Evolutionary conservation across 1,140 invertebrate species (phyloP), one percentile per base, ranked within the genome.

Genomic region (Drosophila saltans): DNA sequence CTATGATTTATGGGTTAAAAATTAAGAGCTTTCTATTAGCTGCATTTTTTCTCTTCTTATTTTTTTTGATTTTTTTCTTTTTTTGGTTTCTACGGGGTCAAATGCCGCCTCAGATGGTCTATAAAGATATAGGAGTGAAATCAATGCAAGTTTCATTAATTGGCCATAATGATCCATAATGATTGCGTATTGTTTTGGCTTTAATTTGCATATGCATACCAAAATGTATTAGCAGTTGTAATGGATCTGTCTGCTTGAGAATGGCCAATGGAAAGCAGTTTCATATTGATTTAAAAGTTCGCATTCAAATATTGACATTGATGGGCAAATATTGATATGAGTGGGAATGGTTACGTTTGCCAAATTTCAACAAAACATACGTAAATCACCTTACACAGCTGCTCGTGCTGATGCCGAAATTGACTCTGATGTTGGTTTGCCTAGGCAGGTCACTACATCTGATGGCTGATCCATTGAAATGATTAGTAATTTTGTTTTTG

Each of bases 241-340:
- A 52, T 10, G 8, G 39, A 40, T 8, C 16, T 21, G 16, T 16
- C 16, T 48, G 16, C 6, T 9, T 11, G 3, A 10, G 8, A 26
- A 26, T 52, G 8, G 21, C 45, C 69, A 72, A 70, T 78, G 43
- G 55, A n/a, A 28, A 65, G 55, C 56, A 28, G 65, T 21, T 64
- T 36, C 41, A 24, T 40, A 55, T 70, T 89, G 78, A 89, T 84
- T 75, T 69, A 81, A 74, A 69, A 79, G 67, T 41, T 64, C 7
- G 61, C 55, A 62, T 69, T 40, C 78, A 75, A 89, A 84, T 89
- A 84, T 78, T 78, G 79, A 74, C 82, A 81, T 81, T 72, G 74
- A 80, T 74, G 55, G 62, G 78, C 66, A 74, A 89, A 84, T 69
- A 75, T 59, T 69, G 48, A 78, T 58, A 36, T 55, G 33, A 48